Evolutionary conservation across 1,140 invertebrate species (phyloP).

Genomic region (Cydia strobilella): DNA sequence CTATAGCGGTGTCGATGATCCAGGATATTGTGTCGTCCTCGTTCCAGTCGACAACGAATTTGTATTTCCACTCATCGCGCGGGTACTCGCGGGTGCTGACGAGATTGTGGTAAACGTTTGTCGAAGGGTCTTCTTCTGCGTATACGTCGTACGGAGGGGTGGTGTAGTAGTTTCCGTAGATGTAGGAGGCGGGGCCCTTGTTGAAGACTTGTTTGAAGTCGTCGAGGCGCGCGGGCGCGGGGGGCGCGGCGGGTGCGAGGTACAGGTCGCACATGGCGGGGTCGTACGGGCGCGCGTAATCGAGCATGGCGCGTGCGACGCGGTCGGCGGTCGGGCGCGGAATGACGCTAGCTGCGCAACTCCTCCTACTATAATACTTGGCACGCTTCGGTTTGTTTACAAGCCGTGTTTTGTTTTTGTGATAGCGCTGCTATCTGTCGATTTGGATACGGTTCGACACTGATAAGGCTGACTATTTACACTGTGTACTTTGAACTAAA

Average conservation of each 20-base stretch:
- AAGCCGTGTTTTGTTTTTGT: conserved; percentile 32
- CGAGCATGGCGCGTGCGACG: conserved; percentile 66
- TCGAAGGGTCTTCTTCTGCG: conserved; percentile 54
- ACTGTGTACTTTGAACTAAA: not conserved
- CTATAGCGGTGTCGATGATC: conserved; percentile 76
- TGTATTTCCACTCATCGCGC: conserved; percentile 78
- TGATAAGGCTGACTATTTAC: not conserved
- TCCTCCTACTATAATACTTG: conserved; percentile 7
- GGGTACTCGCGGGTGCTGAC: conserved; percentile 58
- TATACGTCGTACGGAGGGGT: conserved; percentile 57
- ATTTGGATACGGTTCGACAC: not conserved
- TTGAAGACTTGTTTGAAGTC: conserved; percentile 68
- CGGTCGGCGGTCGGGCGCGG: conserved; percentile 61
- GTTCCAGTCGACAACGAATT: conserved; percentile 78
- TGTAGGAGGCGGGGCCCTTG: conserved; percentile 61
- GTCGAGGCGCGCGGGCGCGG: conserved; percentile 67
- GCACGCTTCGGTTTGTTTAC: conserved; percentile 29
- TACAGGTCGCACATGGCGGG: conserved; percentile 68
- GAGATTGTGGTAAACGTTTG: conserved; percentile 65
- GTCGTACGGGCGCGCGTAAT: conserved; percentile 70
- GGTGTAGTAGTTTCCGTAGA: conserved; percentile 67
- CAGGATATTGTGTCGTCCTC: conserved; percentile 81
- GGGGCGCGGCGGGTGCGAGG: conserved; percentile 48
- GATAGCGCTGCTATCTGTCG: conserved; percentile 14
- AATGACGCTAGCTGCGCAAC: conserved; percentile 52